phyloP scores from a whole-genome alignment of 1,140 invertebrate genomes.

The Adelges cooleyi region DNA sequence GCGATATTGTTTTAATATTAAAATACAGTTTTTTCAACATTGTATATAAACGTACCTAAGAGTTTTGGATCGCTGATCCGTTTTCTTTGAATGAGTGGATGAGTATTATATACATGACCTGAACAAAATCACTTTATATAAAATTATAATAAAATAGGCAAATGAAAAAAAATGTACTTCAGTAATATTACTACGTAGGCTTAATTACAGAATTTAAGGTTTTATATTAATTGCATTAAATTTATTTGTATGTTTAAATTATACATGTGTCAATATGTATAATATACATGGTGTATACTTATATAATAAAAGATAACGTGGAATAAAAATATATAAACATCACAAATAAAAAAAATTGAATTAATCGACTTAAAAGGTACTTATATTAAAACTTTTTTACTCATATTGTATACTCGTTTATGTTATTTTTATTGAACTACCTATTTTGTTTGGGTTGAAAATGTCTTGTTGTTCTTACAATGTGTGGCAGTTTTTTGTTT shows the following conservation, averaged over 20 bases:
- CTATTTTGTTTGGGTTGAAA: no score
- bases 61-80: not conserved
- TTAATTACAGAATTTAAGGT: conserved; percentile 22
- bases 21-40: not conserved
- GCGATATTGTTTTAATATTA: conserved; percentile 10
- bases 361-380: conserved; percentile 11
- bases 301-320: conserved; percentile 27
- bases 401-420: no score
- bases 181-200: conserved; percentile 19
- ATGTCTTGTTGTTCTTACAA: no score
- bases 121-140: conserved; percentile 26
- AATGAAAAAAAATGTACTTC: conserved; percentile 22
- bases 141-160: conserved; percentile 18
- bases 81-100: conserved; percentile 5
- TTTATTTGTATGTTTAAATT: conserved; percentile 14
- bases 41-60: conserved; percentile 6
- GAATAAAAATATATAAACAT: conserved; percentile 23
- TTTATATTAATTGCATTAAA: conserved; percentile 15
- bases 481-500: no score
- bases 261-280: not conserved
- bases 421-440: no score
- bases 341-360: conserved; percentile 4
- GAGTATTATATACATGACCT: conserved; percentile 24
- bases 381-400: conserved; percentile 16
- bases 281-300: conserved; percentile 18